Evolutionary conservation across 2,113 vertebrate genomes (phyloP), one percentile per base, ranked within the genome.

Genomic region (Zootoca vivipara): DNA sequence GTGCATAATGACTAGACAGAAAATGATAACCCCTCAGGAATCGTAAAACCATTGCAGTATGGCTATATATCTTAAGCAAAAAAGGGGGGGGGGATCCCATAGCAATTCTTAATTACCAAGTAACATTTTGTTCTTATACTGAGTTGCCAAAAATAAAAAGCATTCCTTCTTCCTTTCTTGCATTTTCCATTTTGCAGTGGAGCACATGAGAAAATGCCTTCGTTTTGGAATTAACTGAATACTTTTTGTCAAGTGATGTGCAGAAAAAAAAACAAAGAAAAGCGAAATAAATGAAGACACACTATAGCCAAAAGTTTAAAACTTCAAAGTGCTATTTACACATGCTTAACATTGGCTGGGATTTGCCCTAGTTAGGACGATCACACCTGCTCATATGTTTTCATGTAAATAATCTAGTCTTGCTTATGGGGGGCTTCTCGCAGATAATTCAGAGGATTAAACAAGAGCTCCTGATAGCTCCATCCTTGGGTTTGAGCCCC

Each of bases 1-100:
- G 72, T 89, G 90, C 78, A 85, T 79, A 28, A 62, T 85, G 12
- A 80, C 40, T 89, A 7, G 15, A 18, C 13, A 89, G 88, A n/a
- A 93, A 78, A 85, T 86, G 91, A 82, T 67, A 78, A 46, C 18
- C 3, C 30, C 56, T 65, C 40, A 30, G 33, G 35, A 73, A 13
- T 42, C 28, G 4, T 4, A 42, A 72, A 46, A 78, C 26, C 26
- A 24, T 33, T 10, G 42, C 42, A 46, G n/a, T 52, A 46, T 72
- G 22, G 13, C 28, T 30, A 78, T 4, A 56, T 7, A 28, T 5
- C 15, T 75, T 46, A 46, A 46, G 42, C 8, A 46, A 46, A 10
- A 46, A 9, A 46, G 40, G 40, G 40, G 40, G 8, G 42, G 42
- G 42, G 42, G 8, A 10, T 10, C 40, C 67, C 56, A 5, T 18